These are phyloP conservation scores for Sceliomorpha sp. DNA, from an alignment of 2,888 invertebrate species.

Conservation along the genomic window DNA sequence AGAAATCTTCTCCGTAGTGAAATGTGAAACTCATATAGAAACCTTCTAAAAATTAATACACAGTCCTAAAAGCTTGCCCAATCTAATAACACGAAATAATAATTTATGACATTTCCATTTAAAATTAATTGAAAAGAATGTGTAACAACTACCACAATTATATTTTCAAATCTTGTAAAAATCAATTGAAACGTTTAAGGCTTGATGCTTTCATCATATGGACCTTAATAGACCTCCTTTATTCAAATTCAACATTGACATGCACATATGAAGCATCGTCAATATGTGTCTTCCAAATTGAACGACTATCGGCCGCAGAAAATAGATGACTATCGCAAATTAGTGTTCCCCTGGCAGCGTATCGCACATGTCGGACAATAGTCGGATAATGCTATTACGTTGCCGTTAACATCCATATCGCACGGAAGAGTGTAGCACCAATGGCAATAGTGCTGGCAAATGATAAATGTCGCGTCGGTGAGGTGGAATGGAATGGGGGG, in stretches of 20 bases:
- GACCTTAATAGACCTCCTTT: not conserved
- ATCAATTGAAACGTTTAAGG: too few relatives aligned
- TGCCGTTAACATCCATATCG: constrained; percentile 40
- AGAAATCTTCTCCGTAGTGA: too few relatives aligned
- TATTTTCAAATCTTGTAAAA: too few relatives aligned
- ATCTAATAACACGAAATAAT: too few relatives aligned
- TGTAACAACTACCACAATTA: too few relatives aligned
- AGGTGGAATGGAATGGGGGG: constrained; percentile 37
- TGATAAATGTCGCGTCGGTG: constrained; percentile 40
- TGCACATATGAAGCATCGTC: not conserved
- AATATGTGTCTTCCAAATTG: not conserved
- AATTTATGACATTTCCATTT: too few relatives aligned
- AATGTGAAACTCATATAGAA: too few relatives aligned
- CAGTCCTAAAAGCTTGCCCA: too few relatives aligned
- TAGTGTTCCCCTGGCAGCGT: constrained; percentile 3
- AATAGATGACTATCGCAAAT: constrained; percentile 19
- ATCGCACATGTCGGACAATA: constrained; percentile 14
- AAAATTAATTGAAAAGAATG: too few relatives aligned
- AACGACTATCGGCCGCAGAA: constrained; percentile 3
- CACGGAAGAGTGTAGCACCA: constrained; percentile 22
- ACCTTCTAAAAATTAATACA: too few relatives aligned
- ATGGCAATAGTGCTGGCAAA: constrained; percentile 34
- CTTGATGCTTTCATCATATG: too few relatives aligned
- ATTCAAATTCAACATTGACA: not conserved
- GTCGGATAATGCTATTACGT: constrained; percentile 30